A percentile compares a stretch with the other conserved stretches of the same genome.
These are phyloP conservation scores for Trichechus manatus DNA, from an alignment of 2,113 vertebrate species.

Conservation along the genomic window DNA sequence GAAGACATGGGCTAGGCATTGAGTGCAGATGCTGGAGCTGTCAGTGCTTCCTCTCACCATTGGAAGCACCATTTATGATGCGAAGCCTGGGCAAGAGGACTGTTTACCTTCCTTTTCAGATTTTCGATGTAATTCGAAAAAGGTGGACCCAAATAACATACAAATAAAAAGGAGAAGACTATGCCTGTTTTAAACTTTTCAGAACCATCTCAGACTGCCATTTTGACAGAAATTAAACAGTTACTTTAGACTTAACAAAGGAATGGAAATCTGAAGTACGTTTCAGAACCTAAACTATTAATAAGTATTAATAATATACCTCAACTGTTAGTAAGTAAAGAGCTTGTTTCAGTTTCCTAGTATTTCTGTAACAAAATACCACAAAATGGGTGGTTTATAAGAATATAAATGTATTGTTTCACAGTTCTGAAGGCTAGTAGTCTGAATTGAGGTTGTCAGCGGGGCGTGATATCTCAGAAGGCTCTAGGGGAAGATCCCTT, in stretches of 20 bases:
- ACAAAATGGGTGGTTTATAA: background rate
- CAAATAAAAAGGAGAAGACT: background rate
- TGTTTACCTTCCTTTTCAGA: background rate
- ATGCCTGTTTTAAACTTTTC: background rate
- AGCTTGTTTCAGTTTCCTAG: background rate
- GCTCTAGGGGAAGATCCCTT: background rate
- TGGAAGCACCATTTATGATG: background rate
- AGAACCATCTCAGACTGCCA: background rate
- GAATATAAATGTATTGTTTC: background rate
- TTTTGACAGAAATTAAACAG: conserved; percentile 31
- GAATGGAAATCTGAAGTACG: background rate
- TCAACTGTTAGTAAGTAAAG: background rate
- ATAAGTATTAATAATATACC: background rate
- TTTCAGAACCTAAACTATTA: background rate
- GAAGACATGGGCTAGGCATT: too few species aligned
- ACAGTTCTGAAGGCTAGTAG: background rate
- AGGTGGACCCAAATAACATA: background rate
- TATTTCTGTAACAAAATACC: background rate
- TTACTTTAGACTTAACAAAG: background rate
- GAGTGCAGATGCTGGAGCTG: background rate
- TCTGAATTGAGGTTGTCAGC: background rate
- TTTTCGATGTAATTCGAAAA: background rate
- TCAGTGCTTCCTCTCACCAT: fast-evolving
- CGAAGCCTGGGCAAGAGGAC: background rate
- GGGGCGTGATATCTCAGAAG: background rate